Conservation (phyloP, 2,113 vertebrate genomes). For the Ailurus styani region DNA sequence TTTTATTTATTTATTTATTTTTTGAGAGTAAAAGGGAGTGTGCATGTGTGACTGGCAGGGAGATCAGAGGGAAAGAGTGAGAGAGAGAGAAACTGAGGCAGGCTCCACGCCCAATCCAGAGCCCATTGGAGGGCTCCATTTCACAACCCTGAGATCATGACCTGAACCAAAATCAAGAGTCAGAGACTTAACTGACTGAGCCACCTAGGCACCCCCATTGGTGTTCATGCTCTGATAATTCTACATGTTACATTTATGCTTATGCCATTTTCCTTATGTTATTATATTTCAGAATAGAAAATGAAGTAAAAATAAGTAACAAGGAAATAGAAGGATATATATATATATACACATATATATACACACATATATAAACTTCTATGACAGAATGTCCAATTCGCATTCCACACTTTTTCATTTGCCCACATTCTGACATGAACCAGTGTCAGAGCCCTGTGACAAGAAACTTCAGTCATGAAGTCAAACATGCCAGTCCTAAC, state of each 20-base stretch:
- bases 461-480: background rate
- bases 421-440: background rate
- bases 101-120: background rate
- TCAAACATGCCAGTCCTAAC: background rate
- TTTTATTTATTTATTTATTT: background rate
- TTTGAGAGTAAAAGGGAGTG: background rate
- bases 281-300: background rate
- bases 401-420: background rate
- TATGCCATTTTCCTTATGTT: background rate
- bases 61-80: background rate
- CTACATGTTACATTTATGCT: background rate
- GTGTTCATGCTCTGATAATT: background rate
- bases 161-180: background rate
- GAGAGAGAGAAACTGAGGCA: background rate
- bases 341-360: no score
- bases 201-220: background rate
- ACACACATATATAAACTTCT: no score
- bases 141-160: background rate
- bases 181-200: background rate
- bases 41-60: background rate
- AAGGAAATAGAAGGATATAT: background rate
- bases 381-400: background rate
- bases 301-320: background rate
- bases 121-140: background rate
- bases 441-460: background rate